Evolutionary conservation across 2,113 vertebrate genomes (phyloP).

Genomic region (Hippocampus zosterae): DNA sequence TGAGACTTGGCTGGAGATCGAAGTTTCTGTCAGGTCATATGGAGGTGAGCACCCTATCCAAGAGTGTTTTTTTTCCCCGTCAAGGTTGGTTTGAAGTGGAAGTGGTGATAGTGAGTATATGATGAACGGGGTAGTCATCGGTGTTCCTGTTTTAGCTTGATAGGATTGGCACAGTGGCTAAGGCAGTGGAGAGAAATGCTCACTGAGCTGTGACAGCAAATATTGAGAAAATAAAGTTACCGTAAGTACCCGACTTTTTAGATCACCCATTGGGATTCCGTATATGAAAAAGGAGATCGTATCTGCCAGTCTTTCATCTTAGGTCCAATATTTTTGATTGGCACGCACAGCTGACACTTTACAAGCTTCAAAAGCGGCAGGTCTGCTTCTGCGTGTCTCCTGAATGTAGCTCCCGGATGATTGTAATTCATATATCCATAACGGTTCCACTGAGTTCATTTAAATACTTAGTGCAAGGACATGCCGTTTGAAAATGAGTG

Average conservation of each 20-base stretch:
- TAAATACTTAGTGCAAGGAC: slow-evolving; percentile 38
- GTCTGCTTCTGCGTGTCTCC: slow-evolving; percentile 25
- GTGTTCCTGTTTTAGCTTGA: slow-evolving; percentile 48
- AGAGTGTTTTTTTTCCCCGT: slow-evolving; percentile 19
- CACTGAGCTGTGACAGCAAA: slow-evolving; percentile 27
- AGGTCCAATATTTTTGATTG: slow-evolving; percentile 27
- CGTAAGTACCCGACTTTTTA: background rate
- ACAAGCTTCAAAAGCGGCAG: background rate
- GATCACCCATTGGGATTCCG: slow-evolving; percentile 5
- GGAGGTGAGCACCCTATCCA: slow-evolving; percentile 34
- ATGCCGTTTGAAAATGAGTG: slow-evolving; percentile 33
- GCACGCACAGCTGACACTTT: slow-evolving; percentile 6
- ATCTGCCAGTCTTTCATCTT: slow-evolving; percentile 7
- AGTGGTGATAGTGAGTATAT: slow-evolving; percentile 1
- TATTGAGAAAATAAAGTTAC: background rate
- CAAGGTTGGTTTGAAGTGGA: slow-evolving; percentile 6
- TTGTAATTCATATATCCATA: slow-evolving; percentile 58
- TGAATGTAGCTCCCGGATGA: slow-evolving; percentile 35
- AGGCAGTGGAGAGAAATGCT: slow-evolving; percentile 25
- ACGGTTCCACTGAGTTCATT: slow-evolving; percentile 45
- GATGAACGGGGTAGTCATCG: slow-evolving; percentile 21
- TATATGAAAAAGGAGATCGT: background rate
- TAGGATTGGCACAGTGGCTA: slow-evolving; percentile 42
- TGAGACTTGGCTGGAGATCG: slow-evolving; percentile 27
- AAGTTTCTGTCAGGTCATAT: slow-evolving; percentile 40